A percentile compares a stretch with the other conserved stretches of the same genome.
Evolutionary conservation across 1,140 invertebrate genomes (phyloP).

Genomic region (Xylocopa sonorina): DNA sequence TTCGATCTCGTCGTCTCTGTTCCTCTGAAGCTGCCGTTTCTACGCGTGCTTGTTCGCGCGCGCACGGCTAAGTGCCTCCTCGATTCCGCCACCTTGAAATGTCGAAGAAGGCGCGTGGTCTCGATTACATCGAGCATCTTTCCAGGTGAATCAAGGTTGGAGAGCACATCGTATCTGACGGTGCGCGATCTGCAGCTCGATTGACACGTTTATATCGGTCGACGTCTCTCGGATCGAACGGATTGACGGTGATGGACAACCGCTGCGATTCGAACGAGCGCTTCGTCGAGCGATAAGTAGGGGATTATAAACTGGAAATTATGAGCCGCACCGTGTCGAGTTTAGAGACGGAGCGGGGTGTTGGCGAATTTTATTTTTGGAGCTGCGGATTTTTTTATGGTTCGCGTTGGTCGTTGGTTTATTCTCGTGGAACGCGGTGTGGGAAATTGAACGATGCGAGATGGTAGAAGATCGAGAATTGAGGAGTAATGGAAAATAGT

Average conservation of each 20-base stretch:
- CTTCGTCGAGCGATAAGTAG: background rate
- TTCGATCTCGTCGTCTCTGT: slow-evolving; percentile 62
- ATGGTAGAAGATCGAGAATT: background rate
- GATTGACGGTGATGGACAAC: background rate
- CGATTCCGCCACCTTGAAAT: slow-evolving; percentile 40
- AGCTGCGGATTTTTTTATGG: background rate
- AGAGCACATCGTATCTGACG: no score
- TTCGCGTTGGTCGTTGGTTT: background rate
- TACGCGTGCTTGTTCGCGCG: no score
- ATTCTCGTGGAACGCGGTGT: background rate
- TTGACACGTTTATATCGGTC: background rate
- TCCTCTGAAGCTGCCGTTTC: slow-evolving; percentile 15
- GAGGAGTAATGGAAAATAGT: background rate
- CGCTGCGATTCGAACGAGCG: background rate
- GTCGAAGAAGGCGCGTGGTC: slow-evolving; percentile 19
- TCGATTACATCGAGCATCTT: background rate
- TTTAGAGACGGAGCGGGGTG: no score
- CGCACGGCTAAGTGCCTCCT: background rate
- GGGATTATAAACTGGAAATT: background rate
- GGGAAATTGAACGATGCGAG: background rate
- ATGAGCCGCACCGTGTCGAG: background rate
- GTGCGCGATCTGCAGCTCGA: no score
- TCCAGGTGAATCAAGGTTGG: background rate
- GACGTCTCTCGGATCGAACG: background rate
- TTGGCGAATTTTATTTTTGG: background rate